Base-by-base conservation (phyloP, 1,140 invertebrate genomes). In the Caenorhabditis inopinata region DNA sequence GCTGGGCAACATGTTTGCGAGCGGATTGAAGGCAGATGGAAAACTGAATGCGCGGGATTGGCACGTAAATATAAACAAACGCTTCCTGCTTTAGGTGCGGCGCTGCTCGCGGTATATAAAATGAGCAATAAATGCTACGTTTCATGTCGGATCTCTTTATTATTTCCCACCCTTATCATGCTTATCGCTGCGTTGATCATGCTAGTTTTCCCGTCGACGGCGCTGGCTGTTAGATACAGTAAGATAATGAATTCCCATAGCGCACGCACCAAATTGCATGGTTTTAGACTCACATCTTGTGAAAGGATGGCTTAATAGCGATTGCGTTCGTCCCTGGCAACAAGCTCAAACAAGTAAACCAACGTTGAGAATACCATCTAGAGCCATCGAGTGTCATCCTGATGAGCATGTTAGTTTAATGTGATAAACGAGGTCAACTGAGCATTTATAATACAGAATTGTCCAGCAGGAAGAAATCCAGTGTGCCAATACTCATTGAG, bases 21-120 rank as follows among this genome's bases (percentile, higher is more conserved):
- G 58, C 58, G 58, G 58, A 68, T 68, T 68, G 29, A 58, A 58
- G 35, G 35, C 51, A 32, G 51, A 58, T 58, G 16, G 51, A 58
- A 58, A n/a, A 58, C 51, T 58, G 51, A 58, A 25, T 32, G 51
- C 3, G 51, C 51, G 35, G 58, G 58, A 38, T 42, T 68, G 32
- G 58, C 58, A 68, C 58, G 58, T 68, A 68, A 68, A 68, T 68
- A 68, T 68, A 68, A 68, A 68, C 58, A 68, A 68, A 68, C 58
- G 27, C 58, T 68, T 68, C 58, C 58, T 68, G 58, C 58, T 68
- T 9, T 35, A 25, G 58, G 58, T 12, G 58, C 58, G 58, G 32
- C 58, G 32, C 5, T 42, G 58, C 32, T 42, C 25, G 58, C 58
- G 58, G 58, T 11, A 68, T 68, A 68, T 68, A 68, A 68, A 58